Evolutionary conservation across 2,888 invertebrate genomes (phyloP), one percentile per base, ranked within the genome.

Genomic region (Hypolimnas misippus): DNA sequence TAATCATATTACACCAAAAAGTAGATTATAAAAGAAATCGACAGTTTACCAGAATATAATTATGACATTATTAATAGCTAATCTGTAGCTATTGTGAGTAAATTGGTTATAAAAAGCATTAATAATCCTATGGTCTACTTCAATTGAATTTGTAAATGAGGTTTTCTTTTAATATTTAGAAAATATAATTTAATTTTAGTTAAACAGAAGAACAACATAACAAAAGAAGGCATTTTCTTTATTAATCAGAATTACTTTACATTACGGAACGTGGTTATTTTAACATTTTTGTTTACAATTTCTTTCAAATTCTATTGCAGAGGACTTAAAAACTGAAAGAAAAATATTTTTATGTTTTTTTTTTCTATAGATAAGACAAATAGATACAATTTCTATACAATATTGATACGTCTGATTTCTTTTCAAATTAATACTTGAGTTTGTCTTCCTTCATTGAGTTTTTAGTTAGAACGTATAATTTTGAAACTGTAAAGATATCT

Each of bases 1-100:
- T 46, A 49, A 57, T 46, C 46, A 14, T 7, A 33, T 1, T 35
- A 38, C 40, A 62, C 62, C 57, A 62, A 62, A 62, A 52, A 53
- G 14, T 62, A 62, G 62, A 62, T 56, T 57, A 38, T 29, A 56
- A 62, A 42, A 50, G 35, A 16, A 12, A 25, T 8, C 6, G 3
- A 21, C 10, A 46, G 21, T 21, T 25, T 25, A 25, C 5, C 5
- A 25, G 40, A 17, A 12, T 19, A 42, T 10, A 17, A 42, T 8
- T 17, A 17, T 8, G 17, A 5, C 6, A 14, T 3, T 1, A n/a
- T 38, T 38, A 38, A n/a, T n/a, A n/a, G 4, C 12, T 38, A 2
- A 38, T 29, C 3, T 33, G 33, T 33, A 8, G 33, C 10, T 33
- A 10, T 10, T 12, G 2, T 4, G 0, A n/a, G 35, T 3, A 2